These are phyloP conservation scores for Plodia interpunctella DNA, from an alignment of 1,140 invertebrate species.

Conservation along the genomic window DNA sequence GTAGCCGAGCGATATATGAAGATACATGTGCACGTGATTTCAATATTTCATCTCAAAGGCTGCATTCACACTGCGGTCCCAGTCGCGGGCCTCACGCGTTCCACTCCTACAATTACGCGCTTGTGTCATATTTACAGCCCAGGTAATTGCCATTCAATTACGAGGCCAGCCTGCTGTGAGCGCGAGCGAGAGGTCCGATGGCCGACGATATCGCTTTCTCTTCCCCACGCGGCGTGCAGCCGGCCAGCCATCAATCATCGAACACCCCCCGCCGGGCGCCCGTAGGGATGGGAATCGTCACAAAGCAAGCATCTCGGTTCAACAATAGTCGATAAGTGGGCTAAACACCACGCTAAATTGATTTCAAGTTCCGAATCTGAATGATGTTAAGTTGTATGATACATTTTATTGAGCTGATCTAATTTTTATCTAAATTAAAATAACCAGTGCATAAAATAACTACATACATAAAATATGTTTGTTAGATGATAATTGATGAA, in stretches of 20 bases:
- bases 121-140: constrained; percentile 76
- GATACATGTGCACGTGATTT: constrained; percentile 48
- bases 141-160: constrained; percentile 77
- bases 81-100: constrained; percentile 49
- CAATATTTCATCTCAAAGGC: constrained; percentile 66
- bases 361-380: constrained; percentile 49
- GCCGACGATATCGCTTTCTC: constrained; percentile 30
- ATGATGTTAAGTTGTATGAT: constrained; percentile 35
- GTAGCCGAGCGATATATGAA: constrained; percentile 22
- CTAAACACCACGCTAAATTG: constrained; percentile 67
- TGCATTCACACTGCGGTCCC: constrained; percentile 50
- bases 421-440: constrained; percentile 15
- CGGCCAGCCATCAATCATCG: constrained; percentile 70
- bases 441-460: no score
- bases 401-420: constrained; percentile 32
- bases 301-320: constrained; percentile 52
- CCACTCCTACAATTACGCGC: constrained; percentile 73
- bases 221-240: constrained; percentile 44
- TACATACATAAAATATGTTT: no score
- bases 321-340: constrained; percentile 71
- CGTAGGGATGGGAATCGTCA: constrained; percentile 66
- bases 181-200: constrained; percentile 35
- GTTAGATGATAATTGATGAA: no score
- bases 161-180: constrained; percentile 54
- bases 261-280: constrained; percentile 61